A percentile compares a stretch with the other conserved stretches of the same genome.
These are phyloP conservation scores for Siniperca knerii DNA, from an alignment of 2,113 vertebrate species.

Conservation along the genomic window DNA sequence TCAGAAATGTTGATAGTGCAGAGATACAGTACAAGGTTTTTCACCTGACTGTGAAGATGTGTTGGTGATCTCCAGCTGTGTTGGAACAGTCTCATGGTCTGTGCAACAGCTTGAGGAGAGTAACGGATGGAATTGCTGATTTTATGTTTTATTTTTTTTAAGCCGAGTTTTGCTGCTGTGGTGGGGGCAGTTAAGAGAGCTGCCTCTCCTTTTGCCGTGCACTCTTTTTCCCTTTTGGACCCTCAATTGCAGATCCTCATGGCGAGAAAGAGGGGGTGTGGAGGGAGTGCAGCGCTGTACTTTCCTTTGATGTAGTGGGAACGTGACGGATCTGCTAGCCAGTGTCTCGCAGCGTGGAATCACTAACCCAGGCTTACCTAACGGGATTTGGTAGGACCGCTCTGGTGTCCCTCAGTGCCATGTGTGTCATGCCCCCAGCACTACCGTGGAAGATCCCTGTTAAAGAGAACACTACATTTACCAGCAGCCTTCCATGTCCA, in stretches of 20 bases:
- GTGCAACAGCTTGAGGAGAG: conserved; percentile 46
- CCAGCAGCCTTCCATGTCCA: conserved; percentile 76
- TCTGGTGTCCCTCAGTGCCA: conserved; percentile 78
- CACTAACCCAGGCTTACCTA: conserved; percentile 86
- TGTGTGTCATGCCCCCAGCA: conserved; percentile 78
- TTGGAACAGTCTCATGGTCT: conserved; percentile 37
- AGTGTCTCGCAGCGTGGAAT: conserved; percentile 85
- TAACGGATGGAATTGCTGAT: conserved; percentile 32
- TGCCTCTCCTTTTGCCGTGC: conserved; percentile 39
- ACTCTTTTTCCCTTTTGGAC: conserved; percentile 66
- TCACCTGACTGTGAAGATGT: conserved; percentile 48
- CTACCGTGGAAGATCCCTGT: conserved; percentile 79
- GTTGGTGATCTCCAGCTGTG: conserved; percentile 47
- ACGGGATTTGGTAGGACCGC: conserved; percentile 83
- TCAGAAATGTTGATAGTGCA: conserved; percentile 30
- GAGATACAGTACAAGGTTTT: conserved; percentile 12
- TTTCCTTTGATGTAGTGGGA: conserved; percentile 84
- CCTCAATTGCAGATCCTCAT: conserved; percentile 74
- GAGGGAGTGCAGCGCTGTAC: conserved; percentile 54
- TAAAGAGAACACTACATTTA: conserved; percentile 80
- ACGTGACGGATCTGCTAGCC: conserved; percentile 85
- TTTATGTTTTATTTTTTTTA: conserved; percentile 30
- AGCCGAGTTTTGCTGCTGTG: conserved; percentile 32
- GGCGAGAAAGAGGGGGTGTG: conserved; percentile 59
- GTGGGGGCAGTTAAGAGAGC: conserved; percentile 29